Conservation (phyloP, 2,797 vertebrate species). For the Neosilurus hyrtlii region DNA sequence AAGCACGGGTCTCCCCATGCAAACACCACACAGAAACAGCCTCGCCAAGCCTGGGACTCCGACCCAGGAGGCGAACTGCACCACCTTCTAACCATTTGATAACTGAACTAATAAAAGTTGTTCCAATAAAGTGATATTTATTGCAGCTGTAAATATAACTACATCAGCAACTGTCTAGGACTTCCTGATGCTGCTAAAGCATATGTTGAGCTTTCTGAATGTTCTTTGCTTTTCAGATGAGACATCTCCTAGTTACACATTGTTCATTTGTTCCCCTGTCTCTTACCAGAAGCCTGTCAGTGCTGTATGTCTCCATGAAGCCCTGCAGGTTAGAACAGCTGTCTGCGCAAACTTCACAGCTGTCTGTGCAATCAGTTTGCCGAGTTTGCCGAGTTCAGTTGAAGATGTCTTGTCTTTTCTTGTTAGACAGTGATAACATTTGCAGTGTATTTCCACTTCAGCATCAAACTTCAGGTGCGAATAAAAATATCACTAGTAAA, state of each 20-base stretch:
- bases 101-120: background rate
- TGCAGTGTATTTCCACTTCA: background rate
- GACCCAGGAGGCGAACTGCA: too few relatives aligned
- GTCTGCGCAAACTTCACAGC: conserved; percentile 23
- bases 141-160: background rate
- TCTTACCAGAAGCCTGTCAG: conserved; percentile 13
- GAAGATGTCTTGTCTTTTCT: background rate
- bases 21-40: too few relatives aligned
- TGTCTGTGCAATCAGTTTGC: conserved; percentile 20
- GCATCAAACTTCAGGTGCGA: background rate
- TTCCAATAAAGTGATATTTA: background rate
- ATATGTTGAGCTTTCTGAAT: conserved; percentile 7
- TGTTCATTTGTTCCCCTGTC: background rate
- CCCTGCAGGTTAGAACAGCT: conserved; percentile 39
- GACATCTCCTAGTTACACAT: background rate
- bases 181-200: background rate
- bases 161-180: background rate
- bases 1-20: too few relatives aligned
- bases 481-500: background rate
- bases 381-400: background rate
- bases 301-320: conserved; percentile 33
- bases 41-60: too few relatives aligned
- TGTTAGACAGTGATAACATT: background rate
- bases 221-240: background rate
- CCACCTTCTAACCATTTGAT: background rate